Conservation (phyloP, 2,797 vertebrate species). For the Lophius americanus region DNA sequence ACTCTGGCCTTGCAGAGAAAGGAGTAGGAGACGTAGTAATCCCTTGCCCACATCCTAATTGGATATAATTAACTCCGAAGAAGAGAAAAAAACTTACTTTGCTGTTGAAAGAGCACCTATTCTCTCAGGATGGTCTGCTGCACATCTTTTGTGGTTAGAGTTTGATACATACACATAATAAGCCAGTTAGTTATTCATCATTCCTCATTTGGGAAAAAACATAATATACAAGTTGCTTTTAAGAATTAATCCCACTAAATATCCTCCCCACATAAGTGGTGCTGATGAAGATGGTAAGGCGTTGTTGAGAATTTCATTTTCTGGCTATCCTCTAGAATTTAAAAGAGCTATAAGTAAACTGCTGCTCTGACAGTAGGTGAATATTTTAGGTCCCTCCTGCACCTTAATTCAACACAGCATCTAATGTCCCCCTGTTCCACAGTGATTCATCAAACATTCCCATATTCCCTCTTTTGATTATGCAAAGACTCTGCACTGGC, state of each 20-base stretch:
- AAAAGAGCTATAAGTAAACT: constrained; percentile 6
- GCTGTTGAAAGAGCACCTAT: constrained; percentile 29
- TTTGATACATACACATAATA: constrained; percentile 15
- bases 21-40: constrained; percentile 15
- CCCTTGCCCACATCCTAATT: constrained; percentile 52
- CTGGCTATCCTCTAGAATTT: neutral
- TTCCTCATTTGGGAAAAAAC: no score
- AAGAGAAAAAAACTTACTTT: constrained; percentile 62
- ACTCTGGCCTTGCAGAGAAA: constrained; percentile 18
- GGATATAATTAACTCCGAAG: constrained; percentile 74
- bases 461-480: constrained; percentile 43
- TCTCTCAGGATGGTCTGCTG: constrained; percentile 56
- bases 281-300: no score
- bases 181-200: no score
- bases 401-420: constrained; percentile 43
- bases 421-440: constrained; percentile 46
- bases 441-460: constrained; percentile 50
- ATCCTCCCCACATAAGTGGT: no score
- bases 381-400: constrained; percentile 24
- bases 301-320: no score
- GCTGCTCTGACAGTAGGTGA: constrained; percentile 20
- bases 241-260: neutral
- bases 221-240: no score
- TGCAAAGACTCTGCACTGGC: constrained; percentile 26
- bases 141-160: constrained; percentile 41